A percentile compares a stretch with the other conserved stretches of the same genome.
These are phyloP conservation scores for Lucinisca nassula DNA, from an alignment of 2,888 invertebrate genomes.

Conservation along the genomic window DNA sequence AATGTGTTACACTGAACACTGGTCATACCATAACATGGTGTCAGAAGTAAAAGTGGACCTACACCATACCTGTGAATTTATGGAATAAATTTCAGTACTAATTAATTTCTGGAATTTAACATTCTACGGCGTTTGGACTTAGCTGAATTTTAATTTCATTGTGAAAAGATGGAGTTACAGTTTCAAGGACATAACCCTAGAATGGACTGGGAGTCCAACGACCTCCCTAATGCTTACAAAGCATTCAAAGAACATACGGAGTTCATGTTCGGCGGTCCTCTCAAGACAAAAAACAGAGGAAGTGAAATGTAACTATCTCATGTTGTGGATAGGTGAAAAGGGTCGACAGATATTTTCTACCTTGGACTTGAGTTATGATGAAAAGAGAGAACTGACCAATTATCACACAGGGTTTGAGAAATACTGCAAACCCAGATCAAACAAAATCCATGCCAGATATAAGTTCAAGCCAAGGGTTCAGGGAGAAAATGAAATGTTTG, in stretches of 20 bases:
- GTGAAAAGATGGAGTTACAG: neutral
- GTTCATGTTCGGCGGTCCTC: constrained; percentile 58
- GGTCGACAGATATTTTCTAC: constrained; percentile 51
- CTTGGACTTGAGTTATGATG: constrained; percentile 39
- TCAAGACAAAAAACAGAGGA: constrained; percentile 34
- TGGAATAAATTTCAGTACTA: neutral
- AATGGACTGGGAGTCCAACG: constrained; percentile 37
- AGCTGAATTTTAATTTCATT: neutral
- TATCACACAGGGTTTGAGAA: constrained; percentile 37
- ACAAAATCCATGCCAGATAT: constrained; percentile 43
- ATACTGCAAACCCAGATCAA: constrained; percentile 49
- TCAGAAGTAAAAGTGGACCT: neutral
- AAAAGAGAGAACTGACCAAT: constrained; percentile 31
- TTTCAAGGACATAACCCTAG: constrained; percentile 1
- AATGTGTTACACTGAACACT: neutral
- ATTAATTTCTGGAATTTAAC: neutral
- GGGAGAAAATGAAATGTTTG: constrained; percentile 32
- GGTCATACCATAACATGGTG: neutral
- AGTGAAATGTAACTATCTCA: constrained; percentile 48
- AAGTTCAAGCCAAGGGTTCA: constrained; percentile 28
- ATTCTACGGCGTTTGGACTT: neutral
- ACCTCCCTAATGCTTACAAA: constrained; percentile 23
- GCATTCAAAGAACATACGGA: constrained; percentile 49
- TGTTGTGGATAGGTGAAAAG: constrained; percentile 62
- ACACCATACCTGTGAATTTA: neutral